A percentile compares a stretch with the other conserved stretches of the same genome.
Evolutionary conservation across 2,113 vertebrate genomes (phyloP).

Genomic region (Cochlearius cochlearius): DNA sequence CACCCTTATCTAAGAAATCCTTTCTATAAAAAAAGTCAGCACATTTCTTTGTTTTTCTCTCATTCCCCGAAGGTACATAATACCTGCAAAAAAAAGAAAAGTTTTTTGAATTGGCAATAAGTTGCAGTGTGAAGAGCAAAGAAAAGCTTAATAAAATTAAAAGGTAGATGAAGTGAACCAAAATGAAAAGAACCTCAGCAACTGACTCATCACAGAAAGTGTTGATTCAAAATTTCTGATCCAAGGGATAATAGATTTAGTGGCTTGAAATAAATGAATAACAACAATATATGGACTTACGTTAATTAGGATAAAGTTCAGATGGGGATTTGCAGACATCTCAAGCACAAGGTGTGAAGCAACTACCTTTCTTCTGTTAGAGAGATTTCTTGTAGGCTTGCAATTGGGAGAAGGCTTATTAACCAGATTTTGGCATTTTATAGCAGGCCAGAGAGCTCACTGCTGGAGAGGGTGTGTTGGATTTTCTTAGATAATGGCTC

Average conservation of each 20-base stretch:
- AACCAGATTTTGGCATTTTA: neutral
- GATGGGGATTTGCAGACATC: neutral
- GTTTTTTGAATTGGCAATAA: neutral
- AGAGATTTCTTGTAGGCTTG: neutral
- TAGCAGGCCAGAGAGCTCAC: neutral
- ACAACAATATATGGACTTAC: neutral
- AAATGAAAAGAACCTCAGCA: neutral
- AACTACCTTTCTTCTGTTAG: neutral
- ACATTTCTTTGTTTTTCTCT: neutral
- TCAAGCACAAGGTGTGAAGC: neutral
- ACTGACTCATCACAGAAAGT: neutral
- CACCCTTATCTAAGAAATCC: neutral
- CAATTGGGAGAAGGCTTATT: neutral
- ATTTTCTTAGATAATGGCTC: neutral
- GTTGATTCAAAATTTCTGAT: neutral
- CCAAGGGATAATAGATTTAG: neutral
- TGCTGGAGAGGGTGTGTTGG: neutral
- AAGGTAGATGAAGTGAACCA: neutral
- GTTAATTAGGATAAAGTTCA: neutral
- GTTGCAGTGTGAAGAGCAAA: neutral
- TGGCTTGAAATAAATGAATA: neutral
- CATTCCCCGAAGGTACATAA: neutral
- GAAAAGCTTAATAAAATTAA: neutral
- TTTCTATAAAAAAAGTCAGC: neutral
- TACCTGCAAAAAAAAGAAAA: neutral